phyloP scores from a whole-genome alignment of 37 sponge, comb jelly and placozoan genomes.

The Beroe forskalii region DNA sequence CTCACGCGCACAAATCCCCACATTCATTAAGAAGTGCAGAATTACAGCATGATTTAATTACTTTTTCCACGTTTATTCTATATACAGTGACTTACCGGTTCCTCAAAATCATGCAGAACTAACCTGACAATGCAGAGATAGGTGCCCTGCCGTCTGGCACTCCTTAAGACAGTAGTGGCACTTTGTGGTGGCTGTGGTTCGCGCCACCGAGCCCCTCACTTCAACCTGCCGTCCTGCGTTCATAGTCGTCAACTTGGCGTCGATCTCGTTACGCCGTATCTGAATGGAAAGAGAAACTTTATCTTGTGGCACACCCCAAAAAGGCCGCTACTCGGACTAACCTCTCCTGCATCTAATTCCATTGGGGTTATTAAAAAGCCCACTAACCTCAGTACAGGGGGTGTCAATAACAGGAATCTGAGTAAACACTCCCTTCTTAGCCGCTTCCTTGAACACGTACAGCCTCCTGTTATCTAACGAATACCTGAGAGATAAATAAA shows the following conservation, averaged over 20 bases:
- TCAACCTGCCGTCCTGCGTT: constrained; percentile 23
- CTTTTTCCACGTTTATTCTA: no score
- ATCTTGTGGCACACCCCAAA: no score
- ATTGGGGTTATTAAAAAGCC: no score
- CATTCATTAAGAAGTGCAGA: no score
- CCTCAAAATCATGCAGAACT: no score
- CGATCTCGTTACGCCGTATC: neutral
- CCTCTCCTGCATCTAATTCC: no score
- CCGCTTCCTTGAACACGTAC: constrained; percentile 58
- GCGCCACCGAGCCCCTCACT: neutral
- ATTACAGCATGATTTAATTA: no score
- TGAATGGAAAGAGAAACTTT: neutral
- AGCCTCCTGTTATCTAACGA: constrained; percentile 43
- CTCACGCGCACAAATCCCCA: no score
- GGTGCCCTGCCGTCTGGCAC: constrained; percentile 15
- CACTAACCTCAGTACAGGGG: constrained; percentile 30
- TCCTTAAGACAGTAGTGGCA: constrained; percentile 48
- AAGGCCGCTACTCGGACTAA: no score
- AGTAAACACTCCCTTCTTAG: constrained; percentile 39
- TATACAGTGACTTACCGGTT: no score
- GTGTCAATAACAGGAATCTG: constrained; percentile 18
- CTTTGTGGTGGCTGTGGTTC: constrained; percentile 1
- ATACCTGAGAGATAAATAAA: constrained; percentile 17
- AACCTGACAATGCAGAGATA: constrained; percentile 29
- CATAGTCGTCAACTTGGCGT: constrained; percentile 49